Evolutionary conservation across 1,140 invertebrate genomes (phyloP).

Genomic region (Octopus sinensis): DNA sequence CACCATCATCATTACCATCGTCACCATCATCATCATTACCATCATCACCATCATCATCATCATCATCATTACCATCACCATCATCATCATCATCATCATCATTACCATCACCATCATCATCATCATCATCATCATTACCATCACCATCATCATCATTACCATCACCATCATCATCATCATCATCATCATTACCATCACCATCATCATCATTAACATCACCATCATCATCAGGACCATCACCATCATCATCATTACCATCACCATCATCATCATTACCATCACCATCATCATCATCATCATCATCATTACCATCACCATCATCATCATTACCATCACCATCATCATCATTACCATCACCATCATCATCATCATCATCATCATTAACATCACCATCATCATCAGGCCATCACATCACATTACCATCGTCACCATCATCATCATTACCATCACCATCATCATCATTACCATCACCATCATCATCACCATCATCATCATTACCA

Average conservation of each 20-base stretch:
- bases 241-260: constrained; percentile 16
- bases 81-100: constrained; percentile 25
- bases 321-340: constrained; percentile 20
- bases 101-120: constrained; percentile 26
- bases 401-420: no score
- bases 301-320: constrained; percentile 20
- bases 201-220: no score
- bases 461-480: neutral
- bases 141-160: constrained; percentile 14
- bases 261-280: constrained; percentile 21
- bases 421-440: neutral
- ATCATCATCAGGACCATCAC: no score
- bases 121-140: constrained; percentile 22
- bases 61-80: constrained; percentile 20
- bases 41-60: constrained; percentile 21
- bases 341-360: constrained; percentile 18
- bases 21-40: constrained; percentile 21
- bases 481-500: no score
- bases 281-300: constrained; percentile 22
- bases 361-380: constrained; percentile 18
- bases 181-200: constrained; percentile 17
- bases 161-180: constrained; percentile 15
- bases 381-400: no score
- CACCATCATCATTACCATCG: constrained; percentile 21
- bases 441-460: neutral